Base-by-base conservation (phyloP, 2,113 vertebrate genomes). In the Oncorhynchus tshawytscha region DNA sequence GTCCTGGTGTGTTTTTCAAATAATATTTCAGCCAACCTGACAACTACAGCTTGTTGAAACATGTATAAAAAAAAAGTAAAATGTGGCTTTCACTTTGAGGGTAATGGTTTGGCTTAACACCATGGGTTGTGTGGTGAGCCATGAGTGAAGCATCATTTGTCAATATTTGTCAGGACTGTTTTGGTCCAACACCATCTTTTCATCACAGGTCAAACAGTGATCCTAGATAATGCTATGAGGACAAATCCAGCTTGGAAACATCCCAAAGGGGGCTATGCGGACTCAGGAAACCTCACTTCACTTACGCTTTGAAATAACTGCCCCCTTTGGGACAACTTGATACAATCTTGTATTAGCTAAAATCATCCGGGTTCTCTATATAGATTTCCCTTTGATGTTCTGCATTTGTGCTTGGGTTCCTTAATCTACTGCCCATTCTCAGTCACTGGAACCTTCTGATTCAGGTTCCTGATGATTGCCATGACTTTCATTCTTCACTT, bases 161-260 rank as follows among this genome's bases (percentile, higher is more conserved):
- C 49, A 71, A 49, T 13, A 54, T 57, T 51, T 5, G 22, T 27
- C 25, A 27, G 24, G 7, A 11, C 25, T 15, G 51, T 27, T 69
- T 49, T 34, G 67, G 13, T 31, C 54, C 39, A 25, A 13, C n/a
- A 27, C 65, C 69, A 70, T 78, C 71, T 73, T 62, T 71, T 18
- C 18, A 16, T n/a, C 73, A 18, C 77, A 74, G 67, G 72, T 79
- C 67, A 65, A 64, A 74, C 72, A 66, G 25, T 57, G 22, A 71
- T 75, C 27, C 25, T 67, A 67, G 76, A 67, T 72, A 67, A 64
- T 15, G 51, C 25, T 65, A 27, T 29, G 66, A 59, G 25, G 49
- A 71, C 24, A 67, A 59, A 69, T 29, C 31, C 31, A 20, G 49
- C 65, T 70, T 70, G 29, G 34, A 70, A 68, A 74, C 45, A 31